Evolutionary conservation across 1,140 invertebrate species (phyloP).

Genomic region (Holotrichia oblita): DNA sequence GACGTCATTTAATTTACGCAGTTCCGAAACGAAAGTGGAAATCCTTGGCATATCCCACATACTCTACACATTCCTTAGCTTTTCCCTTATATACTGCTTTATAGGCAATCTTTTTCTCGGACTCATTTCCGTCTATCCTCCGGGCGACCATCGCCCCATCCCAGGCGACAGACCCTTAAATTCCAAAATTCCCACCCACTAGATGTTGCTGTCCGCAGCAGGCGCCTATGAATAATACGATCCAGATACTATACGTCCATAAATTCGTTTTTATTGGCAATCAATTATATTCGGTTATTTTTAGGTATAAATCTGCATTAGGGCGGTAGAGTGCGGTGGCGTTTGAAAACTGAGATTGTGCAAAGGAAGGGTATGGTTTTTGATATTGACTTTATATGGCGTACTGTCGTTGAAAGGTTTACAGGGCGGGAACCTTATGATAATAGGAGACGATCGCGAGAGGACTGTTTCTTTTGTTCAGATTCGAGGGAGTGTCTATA

Average conservation of each 20-base stretch:
- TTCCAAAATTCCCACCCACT: conserved; percentile 31
- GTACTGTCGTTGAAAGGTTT: conserved; percentile 20
- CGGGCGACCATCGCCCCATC: conserved; percentile 3
- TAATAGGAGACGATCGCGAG: neutral
- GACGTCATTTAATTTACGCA: neutral
- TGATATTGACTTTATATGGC: conserved; percentile 16
- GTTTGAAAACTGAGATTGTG: neutral
- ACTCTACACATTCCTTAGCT: conserved; percentile 1
- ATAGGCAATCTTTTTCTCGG: conserved; percentile 38
- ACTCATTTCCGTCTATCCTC: conserved; percentile 36
- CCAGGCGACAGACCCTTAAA: conserved; percentile 16
- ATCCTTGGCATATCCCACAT: neutral
- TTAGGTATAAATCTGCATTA: conserved; percentile 41
- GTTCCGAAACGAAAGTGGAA: neutral
- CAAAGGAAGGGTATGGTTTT: neutral
- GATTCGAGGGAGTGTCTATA: neutral
- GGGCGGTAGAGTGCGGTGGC: neutral
- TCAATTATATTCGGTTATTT: conserved; percentile 41
- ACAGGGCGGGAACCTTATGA: conserved; percentile 17
- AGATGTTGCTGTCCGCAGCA: conserved; percentile 40
- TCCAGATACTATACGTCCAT: conserved; percentile 40
- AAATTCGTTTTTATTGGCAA: conserved; percentile 42
- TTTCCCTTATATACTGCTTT: conserved; percentile 26
- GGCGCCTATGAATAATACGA: conserved; percentile 41
- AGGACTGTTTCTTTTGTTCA: conserved; percentile 24